A percentile compares a stretch with the other conserved stretches of the same genome.
phyloP scores from a whole-genome alignment of 2,888 invertebrate species.

The Sphecodes monilicornis region DNA sequence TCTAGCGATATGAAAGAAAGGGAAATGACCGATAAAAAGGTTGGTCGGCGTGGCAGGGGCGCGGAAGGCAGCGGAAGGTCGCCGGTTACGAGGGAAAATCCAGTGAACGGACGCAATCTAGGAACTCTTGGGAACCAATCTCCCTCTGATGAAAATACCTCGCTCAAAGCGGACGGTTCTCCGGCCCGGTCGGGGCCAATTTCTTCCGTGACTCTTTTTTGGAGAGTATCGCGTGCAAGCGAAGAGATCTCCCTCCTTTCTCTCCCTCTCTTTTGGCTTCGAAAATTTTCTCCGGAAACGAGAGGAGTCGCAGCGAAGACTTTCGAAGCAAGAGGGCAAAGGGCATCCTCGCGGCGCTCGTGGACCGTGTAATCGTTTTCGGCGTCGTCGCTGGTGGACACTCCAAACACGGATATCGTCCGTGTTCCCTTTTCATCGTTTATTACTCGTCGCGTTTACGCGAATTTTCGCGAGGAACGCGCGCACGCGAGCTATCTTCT shows the following conservation, averaged over 20 bases:
- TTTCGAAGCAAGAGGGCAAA: background rate
- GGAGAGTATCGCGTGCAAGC: conserved; percentile 66
- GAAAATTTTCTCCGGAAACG: conserved; percentile 7
- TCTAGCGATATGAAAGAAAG: conserved; percentile 56
- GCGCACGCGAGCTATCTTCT: background rate
- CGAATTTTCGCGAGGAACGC: background rate
- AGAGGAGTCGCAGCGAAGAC: background rate
- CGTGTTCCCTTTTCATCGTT: background rate
- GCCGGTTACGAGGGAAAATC: conserved; percentile 65
- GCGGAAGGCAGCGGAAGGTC: conserved; percentile 47
- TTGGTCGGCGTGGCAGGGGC: conserved; percentile 47
- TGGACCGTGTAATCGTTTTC: conserved; percentile 3
- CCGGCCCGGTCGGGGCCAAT: conserved; percentile 65
- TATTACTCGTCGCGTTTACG: background rate
- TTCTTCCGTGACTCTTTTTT: conserved; percentile 67
- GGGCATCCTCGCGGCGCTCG: background rate
- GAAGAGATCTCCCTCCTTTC: background rate
- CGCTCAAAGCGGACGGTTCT: conserved; percentile 64
- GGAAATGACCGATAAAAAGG: conserved; percentile 63
- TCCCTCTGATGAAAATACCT: conserved; percentile 80
- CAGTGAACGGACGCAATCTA: conserved; percentile 72
- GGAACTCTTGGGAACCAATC: conserved; percentile 78
- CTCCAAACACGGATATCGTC: conserved; percentile 17
- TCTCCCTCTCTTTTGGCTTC: background rate
- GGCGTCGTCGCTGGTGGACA: background rate